Percentiles rank a stretch among this genome's conserved stretches.
Evolutionary conservation across 2,888 invertebrate genomes (phyloP).

Genomic region (Leucophenga montana): DNA sequence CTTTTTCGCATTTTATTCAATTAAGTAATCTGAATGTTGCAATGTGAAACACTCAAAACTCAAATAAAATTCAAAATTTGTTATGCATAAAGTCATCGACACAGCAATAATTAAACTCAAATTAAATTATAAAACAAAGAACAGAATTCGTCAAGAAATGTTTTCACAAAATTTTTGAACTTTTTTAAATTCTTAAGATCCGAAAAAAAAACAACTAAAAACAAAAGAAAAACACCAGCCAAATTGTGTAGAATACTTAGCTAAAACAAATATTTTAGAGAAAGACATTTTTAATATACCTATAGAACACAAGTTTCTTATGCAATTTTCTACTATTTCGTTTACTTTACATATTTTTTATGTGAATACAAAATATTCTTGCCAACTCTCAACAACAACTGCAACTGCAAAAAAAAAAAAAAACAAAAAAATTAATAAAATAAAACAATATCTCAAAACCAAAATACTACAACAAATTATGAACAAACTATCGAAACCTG

Average conservation of each 20-base stretch:
- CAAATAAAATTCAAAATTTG: slow-evolving; percentile 29
- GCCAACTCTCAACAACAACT: slow-evolving; percentile 39
- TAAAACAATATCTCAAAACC: slow-evolving; percentile 26
- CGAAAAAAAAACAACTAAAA: slow-evolving; percentile 33
- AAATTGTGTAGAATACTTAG: slow-evolving; percentile 3
- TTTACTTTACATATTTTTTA: slow-evolving; percentile 57
- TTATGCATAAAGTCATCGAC: slow-evolving; percentile 38
- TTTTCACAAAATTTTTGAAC: slow-evolving; percentile 13
- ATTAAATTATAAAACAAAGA: slow-evolving; percentile 32
- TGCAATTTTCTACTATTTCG: slow-evolving; percentile 63
- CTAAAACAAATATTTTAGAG: neutral
- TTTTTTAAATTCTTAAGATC: slow-evolving; percentile 7
- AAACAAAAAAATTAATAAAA: slow-evolving; percentile 49
- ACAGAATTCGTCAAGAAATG: slow-evolving; percentile 37
- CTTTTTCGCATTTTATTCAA: slow-evolving; percentile 48
- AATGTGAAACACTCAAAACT: slow-evolving; percentile 2
- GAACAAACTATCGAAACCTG: slow-evolving; percentile 24
- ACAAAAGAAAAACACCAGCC: slow-evolving; percentile 8
- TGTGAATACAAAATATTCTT: slow-evolving; percentile 47
- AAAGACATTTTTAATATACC: slow-evolving; percentile 9
- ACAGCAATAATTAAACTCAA: slow-evolving; percentile 34
- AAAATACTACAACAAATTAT: slow-evolving; percentile 42
- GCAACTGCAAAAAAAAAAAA: slow-evolving; percentile 42
- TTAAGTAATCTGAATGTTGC: slow-evolving; percentile 41
- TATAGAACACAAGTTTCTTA: slow-evolving; percentile 50